phyloP scores from a whole-genome alignment of 1,140 invertebrate species.

The Aradophagus sp. region DNA sequence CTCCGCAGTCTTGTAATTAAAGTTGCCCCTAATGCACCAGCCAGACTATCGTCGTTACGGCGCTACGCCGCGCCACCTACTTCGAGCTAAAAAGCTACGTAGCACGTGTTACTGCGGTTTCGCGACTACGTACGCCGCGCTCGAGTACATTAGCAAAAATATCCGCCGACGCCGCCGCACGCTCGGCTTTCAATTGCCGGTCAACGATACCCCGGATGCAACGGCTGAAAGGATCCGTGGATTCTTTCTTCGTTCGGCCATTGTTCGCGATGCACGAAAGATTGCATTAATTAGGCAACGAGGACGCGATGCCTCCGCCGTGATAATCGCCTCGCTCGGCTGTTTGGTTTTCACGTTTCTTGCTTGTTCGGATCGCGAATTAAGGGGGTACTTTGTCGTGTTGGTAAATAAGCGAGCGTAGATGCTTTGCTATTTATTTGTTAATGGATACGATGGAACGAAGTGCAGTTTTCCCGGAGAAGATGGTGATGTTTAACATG shows the following conservation, averaged over 20 bases:
- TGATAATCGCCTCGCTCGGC: constrained; percentile 1
- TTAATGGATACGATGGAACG: no score
- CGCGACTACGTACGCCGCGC: constrained; percentile 26
- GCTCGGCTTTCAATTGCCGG: constrained; percentile 39
- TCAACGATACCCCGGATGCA: constrained; percentile 18
- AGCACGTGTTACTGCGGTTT: constrained; percentile 46
- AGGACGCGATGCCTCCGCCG: constrained; percentile 22
- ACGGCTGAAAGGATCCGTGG: constrained; percentile 21
- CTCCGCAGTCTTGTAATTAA: constrained; percentile 64
- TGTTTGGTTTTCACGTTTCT: neutral
- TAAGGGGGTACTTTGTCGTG: no score
- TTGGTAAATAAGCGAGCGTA: no score
- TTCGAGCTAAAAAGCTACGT: constrained; percentile 54
- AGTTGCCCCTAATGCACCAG: constrained; percentile 63
- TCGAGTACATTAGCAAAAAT: no score
- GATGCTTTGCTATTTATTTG: no score
- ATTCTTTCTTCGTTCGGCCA: constrained; percentile 41
- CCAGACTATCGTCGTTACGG: constrained; percentile 59
- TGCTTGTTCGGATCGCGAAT: neutral
- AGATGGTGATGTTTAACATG: no score
- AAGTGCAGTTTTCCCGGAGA: no score
- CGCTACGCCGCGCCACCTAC: constrained; percentile 47
- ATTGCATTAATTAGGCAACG: constrained; percentile 19
- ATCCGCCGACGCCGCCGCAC: constrained; percentile 7
- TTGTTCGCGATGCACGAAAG: constrained; percentile 23